These are phyloP conservation scores for Bombus turneri DNA, from an alignment of 1,140 invertebrate genomes.

Conservation along the genomic window DNA sequence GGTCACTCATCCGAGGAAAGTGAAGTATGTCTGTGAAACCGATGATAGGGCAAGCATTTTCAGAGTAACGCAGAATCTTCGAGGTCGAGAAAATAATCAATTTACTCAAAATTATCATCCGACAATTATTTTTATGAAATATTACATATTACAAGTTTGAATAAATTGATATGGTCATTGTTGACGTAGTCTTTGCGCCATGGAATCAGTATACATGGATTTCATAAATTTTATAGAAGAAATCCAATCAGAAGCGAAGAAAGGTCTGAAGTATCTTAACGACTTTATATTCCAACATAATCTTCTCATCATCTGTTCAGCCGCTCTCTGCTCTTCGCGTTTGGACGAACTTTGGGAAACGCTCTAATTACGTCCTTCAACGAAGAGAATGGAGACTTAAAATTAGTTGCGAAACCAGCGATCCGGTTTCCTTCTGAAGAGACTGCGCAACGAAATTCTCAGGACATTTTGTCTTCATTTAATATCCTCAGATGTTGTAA, in stretches of 20 bases:
- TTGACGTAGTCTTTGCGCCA: neutral
- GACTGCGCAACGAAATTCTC: slow-evolving; percentile 4
- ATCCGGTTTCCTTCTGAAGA: slow-evolving; percentile 41
- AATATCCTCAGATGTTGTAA: slow-evolving; percentile 3
- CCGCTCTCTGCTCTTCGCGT: slow-evolving; percentile 15
- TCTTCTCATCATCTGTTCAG: slow-evolving; percentile 39
- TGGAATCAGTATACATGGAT: neutral
- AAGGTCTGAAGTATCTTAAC: slow-evolving; percentile 33
- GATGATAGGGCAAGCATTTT: slow-evolving; percentile 39
- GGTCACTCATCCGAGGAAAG: slow-evolving; percentile 36
- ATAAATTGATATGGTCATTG: neutral
- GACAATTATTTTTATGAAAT: neutral
- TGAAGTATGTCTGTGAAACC: slow-evolving; percentile 17
- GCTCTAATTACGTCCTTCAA: slow-evolving; percentile 62
- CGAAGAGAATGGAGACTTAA: slow-evolving; percentile 57
- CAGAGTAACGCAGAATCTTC: neutral
- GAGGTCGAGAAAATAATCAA: neutral
- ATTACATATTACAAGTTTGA: neutral
- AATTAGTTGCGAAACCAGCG: slow-evolving; percentile 55
- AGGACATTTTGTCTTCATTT: slow-evolving; percentile 14
- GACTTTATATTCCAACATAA: slow-evolving; percentile 33
- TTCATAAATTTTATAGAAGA: neutral
- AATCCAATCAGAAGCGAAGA: neutral
- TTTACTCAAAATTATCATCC: neutral
- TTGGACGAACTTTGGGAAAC: slow-evolving; percentile 51